A percentile compares a stretch with the other conserved stretches of the same genome.
These are phyloP conservation scores for Prionace glauca DNA, from an alignment of 2,797 vertebrate genomes.

Conservation along the genomic window DNA sequence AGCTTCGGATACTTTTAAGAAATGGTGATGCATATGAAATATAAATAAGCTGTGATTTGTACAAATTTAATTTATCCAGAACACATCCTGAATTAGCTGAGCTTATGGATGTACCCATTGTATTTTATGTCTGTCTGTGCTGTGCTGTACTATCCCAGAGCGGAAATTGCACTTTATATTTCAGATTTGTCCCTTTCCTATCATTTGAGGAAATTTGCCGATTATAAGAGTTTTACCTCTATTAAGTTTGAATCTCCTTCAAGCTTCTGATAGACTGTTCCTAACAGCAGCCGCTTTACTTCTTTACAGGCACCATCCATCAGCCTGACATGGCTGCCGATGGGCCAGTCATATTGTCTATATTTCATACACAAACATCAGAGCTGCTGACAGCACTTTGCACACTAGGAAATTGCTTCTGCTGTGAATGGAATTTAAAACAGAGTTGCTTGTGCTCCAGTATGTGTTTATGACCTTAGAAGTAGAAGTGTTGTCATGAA, in stretches of 20 bases:
- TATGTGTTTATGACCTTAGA: slow-evolving; percentile 64
- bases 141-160: neutral
- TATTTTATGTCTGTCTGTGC: slow-evolving; percentile 17
- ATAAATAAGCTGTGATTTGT: slow-evolving; percentile 22
- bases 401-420: slow-evolving; percentile 93
- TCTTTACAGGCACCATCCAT: slow-evolving; percentile 83
- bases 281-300: slow-evolving; percentile 65
- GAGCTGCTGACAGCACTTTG: slow-evolving; percentile 92
- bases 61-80: slow-evolving; percentile 23
- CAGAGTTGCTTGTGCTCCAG: slow-evolving; percentile 67
- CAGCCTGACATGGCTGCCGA: slow-evolving; percentile 90
- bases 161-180: neutral
- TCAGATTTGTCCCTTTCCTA: slow-evolving; percentile 34
- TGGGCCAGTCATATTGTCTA: slow-evolving; percentile 85
- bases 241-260: slow-evolving; percentile 65
- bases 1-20: slow-evolving; percentile 42
- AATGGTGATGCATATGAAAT: slow-evolving; percentile 39
- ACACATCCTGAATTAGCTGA: slow-evolving; percentile 27
- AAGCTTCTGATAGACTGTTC: slow-evolving; percentile 65
- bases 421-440: slow-evolving; percentile 98
- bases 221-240: slow-evolving; percentile 63
- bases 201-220: slow-evolving; percentile 55
- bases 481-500: slow-evolving; percentile 70
- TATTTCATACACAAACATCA: slow-evolving; percentile 97
- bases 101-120: neutral